Percentiles rank a stretch among this genome's conserved stretches.
phyloP scores from a whole-genome alignment of 2,888 invertebrate genomes.

The Criorhina ranunculi region DNA sequence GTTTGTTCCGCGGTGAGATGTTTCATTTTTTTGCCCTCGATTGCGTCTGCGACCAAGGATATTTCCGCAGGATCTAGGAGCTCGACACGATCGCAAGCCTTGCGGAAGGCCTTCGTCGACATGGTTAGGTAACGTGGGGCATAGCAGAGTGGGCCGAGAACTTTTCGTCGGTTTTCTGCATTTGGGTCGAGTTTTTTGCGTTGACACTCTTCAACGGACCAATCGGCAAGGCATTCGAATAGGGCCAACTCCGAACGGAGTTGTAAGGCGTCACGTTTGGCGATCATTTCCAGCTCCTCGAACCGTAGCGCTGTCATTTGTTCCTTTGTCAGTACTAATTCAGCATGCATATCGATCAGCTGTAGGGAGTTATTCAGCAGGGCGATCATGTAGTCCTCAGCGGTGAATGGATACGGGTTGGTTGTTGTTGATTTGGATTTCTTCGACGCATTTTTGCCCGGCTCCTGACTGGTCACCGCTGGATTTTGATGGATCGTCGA shows the following conservation, averaged over 20 bases:
- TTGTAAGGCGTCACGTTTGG: conserved; percentile 83
- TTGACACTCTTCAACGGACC: conserved; percentile 83
- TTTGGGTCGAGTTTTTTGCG: conserved; percentile 82
- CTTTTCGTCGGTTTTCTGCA: conserved; percentile 83
- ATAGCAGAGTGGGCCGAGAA: conserved; percentile 83
- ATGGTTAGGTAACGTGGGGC: conserved; percentile 83
- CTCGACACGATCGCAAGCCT: conserved; percentile 83
- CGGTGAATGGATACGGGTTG: conserved; percentile 83
- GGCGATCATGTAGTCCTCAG: conserved; percentile 83
- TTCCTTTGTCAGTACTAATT: conserved; percentile 81
- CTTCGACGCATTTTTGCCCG: conserved; percentile 64
- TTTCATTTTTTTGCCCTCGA: conserved; percentile 83
- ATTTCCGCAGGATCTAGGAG: conserved; percentile 82
- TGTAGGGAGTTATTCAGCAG: conserved; percentile 83
- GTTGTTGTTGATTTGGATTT: conserved; percentile 75
- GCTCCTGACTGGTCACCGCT: conserved; percentile 64
- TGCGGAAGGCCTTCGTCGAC: conserved; percentile 81
- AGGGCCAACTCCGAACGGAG: conserved; percentile 83
- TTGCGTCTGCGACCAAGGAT: conserved; percentile 81
- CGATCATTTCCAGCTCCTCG: conserved; percentile 84
- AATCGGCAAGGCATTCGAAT: conserved; percentile 83
- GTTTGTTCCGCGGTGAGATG: conserved; percentile 83
- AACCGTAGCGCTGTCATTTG: conserved; percentile 83
- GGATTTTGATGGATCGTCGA: conserved; percentile 80
- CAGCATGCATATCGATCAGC: conserved; percentile 84